phyloP scores from a whole-genome alignment of 2,113 vertebrate genomes.

The Dicrurus megarhynchus region DNA sequence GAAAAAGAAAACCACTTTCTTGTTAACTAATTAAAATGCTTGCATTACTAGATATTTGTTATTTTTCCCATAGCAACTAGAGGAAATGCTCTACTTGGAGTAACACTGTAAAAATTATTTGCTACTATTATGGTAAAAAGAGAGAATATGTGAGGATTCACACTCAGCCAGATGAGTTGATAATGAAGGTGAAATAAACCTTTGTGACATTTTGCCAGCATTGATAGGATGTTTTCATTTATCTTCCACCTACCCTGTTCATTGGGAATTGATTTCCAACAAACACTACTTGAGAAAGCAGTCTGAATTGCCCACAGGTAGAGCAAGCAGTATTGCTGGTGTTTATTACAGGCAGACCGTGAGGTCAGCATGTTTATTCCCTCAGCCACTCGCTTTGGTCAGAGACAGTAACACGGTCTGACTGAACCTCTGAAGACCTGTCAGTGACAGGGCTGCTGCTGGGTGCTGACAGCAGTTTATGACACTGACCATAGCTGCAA shows the following conservation, averaged over 20 bases:
- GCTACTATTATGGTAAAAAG: background rate
- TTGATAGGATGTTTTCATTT: background rate
- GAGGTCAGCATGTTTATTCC: background rate
- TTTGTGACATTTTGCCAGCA: background rate
- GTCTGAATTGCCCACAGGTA: background rate
- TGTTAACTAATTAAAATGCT: background rate
- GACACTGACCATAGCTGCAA: background rate
- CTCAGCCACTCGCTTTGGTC: background rate
- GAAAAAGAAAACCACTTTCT: background rate
- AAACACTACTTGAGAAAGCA: background rate
- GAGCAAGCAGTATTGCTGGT: background rate
- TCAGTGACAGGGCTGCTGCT: background rate
- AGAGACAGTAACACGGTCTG: background rate
- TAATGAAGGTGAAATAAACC: background rate
- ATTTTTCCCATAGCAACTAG: background rate
- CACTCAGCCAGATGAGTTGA: background rate
- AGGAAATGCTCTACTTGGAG: background rate
- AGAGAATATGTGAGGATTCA: background rate
- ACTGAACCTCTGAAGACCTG: background rate
- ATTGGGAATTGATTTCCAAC: slow-evolving; percentile 9
- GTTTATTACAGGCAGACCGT: background rate
- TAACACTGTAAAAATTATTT: background rate
- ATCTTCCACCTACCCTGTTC: background rate
- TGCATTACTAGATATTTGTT: background rate
- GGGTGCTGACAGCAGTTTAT: background rate